phyloP scores from a whole-genome alignment of 1,140 invertebrate species.

The Drusus annulatus region DNA sequence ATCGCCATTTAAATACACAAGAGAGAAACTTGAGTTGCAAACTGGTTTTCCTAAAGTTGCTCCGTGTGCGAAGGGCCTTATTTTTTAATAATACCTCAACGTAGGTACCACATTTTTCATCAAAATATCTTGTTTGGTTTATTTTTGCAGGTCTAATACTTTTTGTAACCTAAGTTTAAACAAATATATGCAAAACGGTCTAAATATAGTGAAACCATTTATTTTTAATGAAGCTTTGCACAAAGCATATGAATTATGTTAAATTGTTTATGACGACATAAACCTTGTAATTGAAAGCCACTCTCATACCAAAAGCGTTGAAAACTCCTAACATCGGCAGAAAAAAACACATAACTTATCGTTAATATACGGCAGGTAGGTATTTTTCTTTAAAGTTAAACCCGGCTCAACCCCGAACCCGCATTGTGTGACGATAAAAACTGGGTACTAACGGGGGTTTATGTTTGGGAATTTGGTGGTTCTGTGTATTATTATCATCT shows the following conservation, averaged over 20 bases:
- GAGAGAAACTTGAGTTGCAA: no score
- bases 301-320: conserved; percentile 16
- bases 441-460: not conserved
- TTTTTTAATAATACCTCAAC: no score
- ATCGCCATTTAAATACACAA: no score
- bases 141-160: no score
- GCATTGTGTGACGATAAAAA: not conserved
- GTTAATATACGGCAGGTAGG: conserved; percentile 45
- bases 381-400: conserved; percentile 34
- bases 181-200: no score
- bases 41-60: no score
- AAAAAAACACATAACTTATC: conserved; percentile 48
- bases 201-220: not conserved
- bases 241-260: conserved; percentile 26
- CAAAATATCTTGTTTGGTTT: no score
- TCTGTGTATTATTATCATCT: not conserved
- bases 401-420: not conserved
- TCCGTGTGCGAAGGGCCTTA: no score
- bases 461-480: not conserved
- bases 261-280: conserved; percentile 33
- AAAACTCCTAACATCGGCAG: conserved; percentile 30
- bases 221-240: conserved; percentile 23
- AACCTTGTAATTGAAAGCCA: conserved; percentile 38
- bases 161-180: no score
- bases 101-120: no score